Base-by-base conservation (phyloP, 1,140 invertebrate species). In the Sycophaga agraensis region DNA sequence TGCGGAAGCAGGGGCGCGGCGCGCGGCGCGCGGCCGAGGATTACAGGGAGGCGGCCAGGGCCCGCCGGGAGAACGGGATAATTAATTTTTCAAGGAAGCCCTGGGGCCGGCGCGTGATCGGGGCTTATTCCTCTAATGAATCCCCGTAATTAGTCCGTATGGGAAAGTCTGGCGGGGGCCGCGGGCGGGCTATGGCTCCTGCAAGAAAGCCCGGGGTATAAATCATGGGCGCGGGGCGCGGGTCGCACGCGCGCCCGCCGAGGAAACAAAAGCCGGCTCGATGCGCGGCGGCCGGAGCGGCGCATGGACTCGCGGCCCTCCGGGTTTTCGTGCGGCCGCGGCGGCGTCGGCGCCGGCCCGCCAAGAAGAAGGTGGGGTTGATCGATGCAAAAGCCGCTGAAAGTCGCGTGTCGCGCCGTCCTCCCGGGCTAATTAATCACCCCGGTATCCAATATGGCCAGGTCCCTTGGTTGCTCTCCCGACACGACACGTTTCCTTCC, bases 381-480 rank as follows among this genome's bases (percentile, higher is more conserved):
- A 72, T 71, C 70, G 67, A 71, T 73, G 66, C 63, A 68, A 70
- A 65, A 67, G 53, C 51, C 21, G 63, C 54, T 64, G 61, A 69
- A 71, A 72, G 65, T 68, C 71, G 68, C 68, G 66, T 73, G 68
- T 72, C 66, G 63, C 64, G 60, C 35, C 59, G 66, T 65, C 67
- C 59, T 57, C 57, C 60, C 61, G 42, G 63, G 64, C 63, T 69
- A 72, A 72, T 73, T 73, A 72, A 73, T 72, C 70, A 70, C 65
- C 60, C 46, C 54, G 46, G 48, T 66, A 64, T 61, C 62, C 68
- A 69, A 70, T 70, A 70, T 69, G 57, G 64, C 65, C 68, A 65
- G 70, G 51, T 49, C 59, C 49, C 59, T 62, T 53, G 42, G 49
- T 62, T 48, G 50, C 54, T 58, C 53, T n/a, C n/a, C 28, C 28